phyloP scores from a whole-genome alignment of 2,888 invertebrate genomes.

The Idaea straminata region DNA sequence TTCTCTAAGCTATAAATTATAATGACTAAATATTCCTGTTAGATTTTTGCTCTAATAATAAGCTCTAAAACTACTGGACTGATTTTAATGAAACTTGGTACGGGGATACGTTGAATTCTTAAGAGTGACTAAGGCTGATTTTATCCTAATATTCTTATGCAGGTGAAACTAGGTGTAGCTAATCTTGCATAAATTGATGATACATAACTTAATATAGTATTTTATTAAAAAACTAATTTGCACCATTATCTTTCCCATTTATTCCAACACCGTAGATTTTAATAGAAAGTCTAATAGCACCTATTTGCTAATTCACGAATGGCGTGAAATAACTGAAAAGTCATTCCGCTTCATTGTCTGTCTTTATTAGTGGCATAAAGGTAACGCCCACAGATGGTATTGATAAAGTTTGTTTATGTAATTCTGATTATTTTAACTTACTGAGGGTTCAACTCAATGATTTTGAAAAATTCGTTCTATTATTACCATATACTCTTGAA shows the following conservation, averaged over 20 bases:
- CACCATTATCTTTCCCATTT: neutral
- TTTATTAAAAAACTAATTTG: neutral
- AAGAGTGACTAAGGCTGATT: too few species aligned
- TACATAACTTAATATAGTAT: neutral
- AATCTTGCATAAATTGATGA: neutral
- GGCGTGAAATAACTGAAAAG: conserved; percentile 49
- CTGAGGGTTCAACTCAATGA: too few species aligned
- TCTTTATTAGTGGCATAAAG: conserved; percentile 30
- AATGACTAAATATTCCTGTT: too few species aligned
- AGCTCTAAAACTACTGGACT: too few species aligned
- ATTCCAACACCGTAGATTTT: neutral
- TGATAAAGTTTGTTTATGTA: conserved; percentile 41
- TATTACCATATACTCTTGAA: too few species aligned
- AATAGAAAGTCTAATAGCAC: neutral
- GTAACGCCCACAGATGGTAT: conserved; percentile 48
- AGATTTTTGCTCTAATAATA: too few species aligned
- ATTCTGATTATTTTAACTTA: neutral
- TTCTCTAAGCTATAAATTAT: too few species aligned
- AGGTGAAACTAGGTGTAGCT: too few species aligned
- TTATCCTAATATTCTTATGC: too few species aligned
- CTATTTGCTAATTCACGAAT: conserved; percentile 58
- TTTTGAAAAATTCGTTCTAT: too few species aligned
- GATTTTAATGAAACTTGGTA: too few species aligned
- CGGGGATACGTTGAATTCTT: too few species aligned
- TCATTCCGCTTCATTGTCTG: conserved; percentile 45